Conservation (phyloP, 2,113 vertebrate genomes). For the Sphyrna mokarran region DNA sequence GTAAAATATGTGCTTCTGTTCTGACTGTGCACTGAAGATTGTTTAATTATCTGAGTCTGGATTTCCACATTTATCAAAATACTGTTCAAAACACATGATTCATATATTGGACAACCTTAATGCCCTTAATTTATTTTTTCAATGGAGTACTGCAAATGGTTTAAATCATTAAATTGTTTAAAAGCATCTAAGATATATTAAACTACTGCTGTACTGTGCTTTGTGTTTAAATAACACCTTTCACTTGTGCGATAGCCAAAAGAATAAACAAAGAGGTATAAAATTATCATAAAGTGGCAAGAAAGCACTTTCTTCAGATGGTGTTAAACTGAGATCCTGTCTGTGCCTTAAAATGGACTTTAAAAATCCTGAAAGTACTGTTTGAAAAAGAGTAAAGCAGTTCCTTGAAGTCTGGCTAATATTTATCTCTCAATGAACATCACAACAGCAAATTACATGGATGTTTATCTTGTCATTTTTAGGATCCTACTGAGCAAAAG, state of each 20-base stretch:
- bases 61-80: not conserved
- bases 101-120: not conserved
- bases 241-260: not conserved
- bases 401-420: not conserved
- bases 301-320: not conserved
- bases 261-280: too few species aligned
- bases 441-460: not conserved
- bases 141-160: not conserved
- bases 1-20: not conserved
- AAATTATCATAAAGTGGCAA: not conserved
- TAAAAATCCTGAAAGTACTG: not conserved
- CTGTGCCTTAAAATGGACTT: not conserved
- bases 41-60: not conserved
- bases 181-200: not conserved
- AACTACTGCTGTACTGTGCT: not conserved
- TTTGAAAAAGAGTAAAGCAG: not conserved
- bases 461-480: not conserved
- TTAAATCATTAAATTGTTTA: not conserved
- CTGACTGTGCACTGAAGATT: not conserved
- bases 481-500: not conserved
- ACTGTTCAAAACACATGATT: not conserved
- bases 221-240: not conserved
- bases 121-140: not conserved
- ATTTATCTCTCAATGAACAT: not conserved
- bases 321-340: not conserved